Conservation (phyloP, 2,888 invertebrate genomes). For the Sussaba pulchella region DNA sequence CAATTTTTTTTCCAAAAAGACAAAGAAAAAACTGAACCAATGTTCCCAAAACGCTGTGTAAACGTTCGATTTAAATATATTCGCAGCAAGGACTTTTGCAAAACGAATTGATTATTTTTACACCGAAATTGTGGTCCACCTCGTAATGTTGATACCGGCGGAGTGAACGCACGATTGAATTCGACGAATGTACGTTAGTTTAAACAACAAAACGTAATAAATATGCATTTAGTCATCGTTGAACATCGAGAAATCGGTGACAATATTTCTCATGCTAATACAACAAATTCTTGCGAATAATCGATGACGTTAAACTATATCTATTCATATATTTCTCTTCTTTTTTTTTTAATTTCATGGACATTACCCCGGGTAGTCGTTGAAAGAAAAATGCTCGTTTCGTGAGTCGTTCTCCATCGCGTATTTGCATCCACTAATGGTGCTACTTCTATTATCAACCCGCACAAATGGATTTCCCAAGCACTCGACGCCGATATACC, state of each 20-base stretch:
- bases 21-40: no score
- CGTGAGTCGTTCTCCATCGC: slow-evolving; percentile 46
- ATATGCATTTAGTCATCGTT: no score
- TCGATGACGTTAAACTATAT: background rate
- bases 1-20: no score
- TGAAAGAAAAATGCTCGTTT: slow-evolving; percentile 58
- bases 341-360: slow-evolving; percentile 6
- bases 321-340: background rate
- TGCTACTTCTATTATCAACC: slow-evolving; percentile 67
- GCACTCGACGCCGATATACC: slow-evolving; percentile 50
- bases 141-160: no score
- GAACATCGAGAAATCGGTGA: slow-evolving; percentile 15
- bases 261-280: slow-evolving; percentile 41
- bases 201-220: no score
- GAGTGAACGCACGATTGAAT: no score
- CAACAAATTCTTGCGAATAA: background rate
- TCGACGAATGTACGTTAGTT: no score
- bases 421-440: slow-evolving; percentile 71
- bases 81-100: no score
- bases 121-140: no score
- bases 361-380: slow-evolving; percentile 52
- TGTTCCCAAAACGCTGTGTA: no score
- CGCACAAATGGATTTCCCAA: slow-evolving; percentile 72
- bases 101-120: no score
- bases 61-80: no score